Percentiles rank a stretch among this genome's conserved stretches.
Conservation (phyloP, 2,888 invertebrate genomes). For the Hylaea fasciaria region DNA sequence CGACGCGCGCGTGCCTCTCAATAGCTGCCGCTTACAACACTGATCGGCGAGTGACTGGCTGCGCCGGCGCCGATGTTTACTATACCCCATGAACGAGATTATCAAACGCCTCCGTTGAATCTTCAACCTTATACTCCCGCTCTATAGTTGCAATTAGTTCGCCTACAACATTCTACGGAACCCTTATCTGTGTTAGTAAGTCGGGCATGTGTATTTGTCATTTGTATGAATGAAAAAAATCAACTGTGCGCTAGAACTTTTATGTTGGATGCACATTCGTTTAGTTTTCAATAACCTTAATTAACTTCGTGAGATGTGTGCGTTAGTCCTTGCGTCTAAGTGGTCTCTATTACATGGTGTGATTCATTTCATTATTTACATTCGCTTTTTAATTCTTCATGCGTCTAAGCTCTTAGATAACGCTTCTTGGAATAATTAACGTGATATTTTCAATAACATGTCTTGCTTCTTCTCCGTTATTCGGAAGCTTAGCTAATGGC, state of each 20-base stretch:
- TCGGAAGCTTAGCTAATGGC: constrained; percentile 44
- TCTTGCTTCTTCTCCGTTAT: constrained; percentile 43
- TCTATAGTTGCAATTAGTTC: constrained; percentile 38
- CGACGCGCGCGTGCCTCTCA: constrained; percentile 65
- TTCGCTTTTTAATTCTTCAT: constrained; percentile 27
- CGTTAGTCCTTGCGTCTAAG: constrained; percentile 40
- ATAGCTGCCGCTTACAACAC: constrained; percentile 67
- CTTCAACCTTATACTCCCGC: constrained; percentile 45
- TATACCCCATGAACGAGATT: constrained; percentile 76
- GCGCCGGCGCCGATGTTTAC: constrained; percentile 78
- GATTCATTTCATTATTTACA: constrained; percentile 64
- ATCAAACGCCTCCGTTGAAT: constrained; percentile 59
- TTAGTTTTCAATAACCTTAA: constrained; percentile 80
- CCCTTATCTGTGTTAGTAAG: constrained; percentile 79
- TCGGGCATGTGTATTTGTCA: constrained; percentile 80
- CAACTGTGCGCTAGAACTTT: constrained; percentile 78
- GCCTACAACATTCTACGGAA: constrained; percentile 31
- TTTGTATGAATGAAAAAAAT: constrained; percentile 82
- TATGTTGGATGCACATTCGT: constrained; percentile 67
- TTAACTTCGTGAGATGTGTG: constrained; percentile 67
- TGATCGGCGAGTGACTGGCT: constrained; percentile 67
- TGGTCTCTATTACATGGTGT: constrained; percentile 57
- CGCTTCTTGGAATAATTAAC: constrained; percentile 45
- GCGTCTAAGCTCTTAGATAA: constrained; percentile 36
- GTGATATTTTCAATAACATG: constrained; percentile 40